Conservation (phyloP, 2,113 vertebrate species). For the Python bivittatus region DNA sequence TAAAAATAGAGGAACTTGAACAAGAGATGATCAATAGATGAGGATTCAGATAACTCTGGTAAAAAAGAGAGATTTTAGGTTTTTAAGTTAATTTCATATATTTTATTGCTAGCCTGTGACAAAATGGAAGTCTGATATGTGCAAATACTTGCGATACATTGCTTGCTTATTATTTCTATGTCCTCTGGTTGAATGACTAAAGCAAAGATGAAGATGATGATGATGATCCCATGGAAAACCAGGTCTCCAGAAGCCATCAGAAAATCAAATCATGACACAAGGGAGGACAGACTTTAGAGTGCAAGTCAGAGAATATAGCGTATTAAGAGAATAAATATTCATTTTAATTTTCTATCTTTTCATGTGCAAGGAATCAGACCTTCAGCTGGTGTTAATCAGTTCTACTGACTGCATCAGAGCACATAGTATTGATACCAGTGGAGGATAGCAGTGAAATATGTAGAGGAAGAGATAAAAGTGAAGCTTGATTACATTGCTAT, state of each 20-base stretch:
- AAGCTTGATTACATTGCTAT: slow-evolving; percentile 1
- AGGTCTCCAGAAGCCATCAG: not conserved
- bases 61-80: no score
- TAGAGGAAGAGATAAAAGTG: not conserved
- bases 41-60: no score
- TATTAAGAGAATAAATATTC: not conserved
- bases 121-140: no score
- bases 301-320: not conserved
- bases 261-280: not conserved
- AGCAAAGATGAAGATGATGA: no score
- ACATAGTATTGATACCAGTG: not conserved
- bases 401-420: not conserved
- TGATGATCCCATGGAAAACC: not conserved
- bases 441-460: not conserved
- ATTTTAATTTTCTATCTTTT: not conserved
- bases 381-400: not conserved
- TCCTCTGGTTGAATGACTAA: no score
- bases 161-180: no score
- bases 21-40: no score
- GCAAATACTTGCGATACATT: no score
- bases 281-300: not conserved
- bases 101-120: no score
- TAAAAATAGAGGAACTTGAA: no score
- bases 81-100: no score
- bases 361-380: not conserved